Percentiles rank a stretch among this genome's conserved stretches.
Conservation (phyloP, 2,888 invertebrate genomes). For the Pegoplata infirma region DNA sequence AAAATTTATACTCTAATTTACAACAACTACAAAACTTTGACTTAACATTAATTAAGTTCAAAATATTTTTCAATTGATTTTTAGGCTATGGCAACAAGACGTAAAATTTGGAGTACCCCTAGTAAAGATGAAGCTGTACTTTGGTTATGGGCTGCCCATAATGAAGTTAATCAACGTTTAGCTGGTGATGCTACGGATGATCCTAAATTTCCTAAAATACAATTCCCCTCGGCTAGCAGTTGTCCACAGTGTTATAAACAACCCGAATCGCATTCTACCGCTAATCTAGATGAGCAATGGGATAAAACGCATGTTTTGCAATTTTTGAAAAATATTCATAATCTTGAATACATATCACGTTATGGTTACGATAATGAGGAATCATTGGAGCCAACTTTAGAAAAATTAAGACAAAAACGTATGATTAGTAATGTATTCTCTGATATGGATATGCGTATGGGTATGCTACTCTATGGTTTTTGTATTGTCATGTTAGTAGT, state of each 20-base stretch:
- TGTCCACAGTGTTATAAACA: constrained; percentile 83
- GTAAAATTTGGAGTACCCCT: constrained; percentile 84
- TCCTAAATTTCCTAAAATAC: constrained; percentile 91
- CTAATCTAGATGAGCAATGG: constrained; percentile 70
- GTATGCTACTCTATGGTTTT: constrained; percentile 86
- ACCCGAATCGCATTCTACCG: constrained; percentile 22
- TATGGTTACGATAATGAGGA: constrained; percentile 72
- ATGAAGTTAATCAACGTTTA: constrained; percentile 93
- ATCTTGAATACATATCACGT: constrained; percentile 72
- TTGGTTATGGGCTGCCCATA: constrained; percentile 97
- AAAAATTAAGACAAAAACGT: constrained; percentile 73
- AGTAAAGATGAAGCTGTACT: constrained; percentile 87
- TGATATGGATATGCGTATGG: constrained; percentile 85
- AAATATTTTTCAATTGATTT: constrained; percentile 33
- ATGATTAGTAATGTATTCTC: constrained; percentile 75
- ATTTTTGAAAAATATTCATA: constrained; percentile 75
- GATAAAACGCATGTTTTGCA: constrained; percentile 73
- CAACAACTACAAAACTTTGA: background rate
- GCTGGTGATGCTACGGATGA: constrained; percentile 94
- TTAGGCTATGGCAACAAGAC: constrained; percentile 86
- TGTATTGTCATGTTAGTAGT: constrained; percentile 87
- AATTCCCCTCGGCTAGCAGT: constrained; percentile 86
- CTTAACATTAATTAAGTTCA: background rate
- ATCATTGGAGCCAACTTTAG: constrained; percentile 67
- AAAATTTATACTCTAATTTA: background rate